Percentiles rank a stretch among this genome's conserved stretches.
These are phyloP conservation scores for Drosophila suboccidentalis DNA, from an alignment of 2,888 invertebrate genomes.

Conservation along the genomic window DNA sequence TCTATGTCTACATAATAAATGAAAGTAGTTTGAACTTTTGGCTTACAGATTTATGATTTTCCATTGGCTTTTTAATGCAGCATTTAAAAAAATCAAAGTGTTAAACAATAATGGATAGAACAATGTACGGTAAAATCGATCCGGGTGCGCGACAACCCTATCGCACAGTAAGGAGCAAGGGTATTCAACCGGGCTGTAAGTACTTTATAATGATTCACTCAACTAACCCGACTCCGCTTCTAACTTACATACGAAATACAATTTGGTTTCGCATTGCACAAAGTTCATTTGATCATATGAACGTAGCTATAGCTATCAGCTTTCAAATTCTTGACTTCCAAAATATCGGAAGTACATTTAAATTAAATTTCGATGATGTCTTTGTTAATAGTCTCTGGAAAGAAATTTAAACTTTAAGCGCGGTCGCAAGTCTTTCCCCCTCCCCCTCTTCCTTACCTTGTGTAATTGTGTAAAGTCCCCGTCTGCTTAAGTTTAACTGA, in stretches of 20 bases:
- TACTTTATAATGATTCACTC: slow-evolving; percentile 76
- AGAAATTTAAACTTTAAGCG: no score
- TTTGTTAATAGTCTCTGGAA: no score
- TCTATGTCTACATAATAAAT: slow-evolving; percentile 3
- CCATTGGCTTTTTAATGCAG: slow-evolving; percentile 51
- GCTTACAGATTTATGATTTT: slow-evolving; percentile 28
- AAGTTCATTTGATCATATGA: slow-evolving; percentile 34
- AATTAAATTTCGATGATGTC: background rate
- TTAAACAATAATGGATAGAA: slow-evolving; percentile 90
- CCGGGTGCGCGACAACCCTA: slow-evolving; percentile 95
- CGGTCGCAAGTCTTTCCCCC: no score
- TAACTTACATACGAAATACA: slow-evolving; percentile 21
- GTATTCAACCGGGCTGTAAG: slow-evolving; percentile 95
- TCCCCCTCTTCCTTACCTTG: no score
- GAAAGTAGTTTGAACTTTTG: slow-evolving; percentile 18
- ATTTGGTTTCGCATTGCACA: slow-evolving; percentile 2
- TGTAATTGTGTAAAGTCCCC: no score
- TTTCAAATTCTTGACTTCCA: background rate
- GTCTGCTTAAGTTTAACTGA: no score
- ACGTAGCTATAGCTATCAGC: background rate
- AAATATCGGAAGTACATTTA: background rate
- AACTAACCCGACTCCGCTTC: slow-evolving; percentile 6
- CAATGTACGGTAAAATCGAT: slow-evolving; percentile 95
- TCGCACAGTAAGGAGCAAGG: slow-evolving; percentile 93
- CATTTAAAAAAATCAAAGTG: slow-evolving; percentile 41